Percentiles rank a stretch among this genome's conserved stretches.
These are phyloP conservation scores for Salarias fasciatus DNA, from an alignment of 2,797 vertebrate genomes.

Conservation along the genomic window DNA sequence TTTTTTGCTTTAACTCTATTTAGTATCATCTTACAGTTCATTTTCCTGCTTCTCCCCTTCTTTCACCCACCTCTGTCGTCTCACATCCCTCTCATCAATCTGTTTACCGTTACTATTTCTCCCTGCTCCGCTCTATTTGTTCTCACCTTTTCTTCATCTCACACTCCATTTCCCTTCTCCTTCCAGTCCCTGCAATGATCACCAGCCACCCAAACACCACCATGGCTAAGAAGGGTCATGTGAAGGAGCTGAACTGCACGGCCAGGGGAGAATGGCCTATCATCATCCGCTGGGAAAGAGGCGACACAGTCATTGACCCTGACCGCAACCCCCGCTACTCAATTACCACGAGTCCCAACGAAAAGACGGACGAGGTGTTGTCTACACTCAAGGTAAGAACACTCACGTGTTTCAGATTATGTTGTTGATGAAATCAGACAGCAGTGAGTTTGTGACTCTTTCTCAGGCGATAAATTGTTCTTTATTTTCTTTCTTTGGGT, in stretches of 20 bases:
- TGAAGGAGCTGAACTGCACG: slow-evolving; percentile 97
- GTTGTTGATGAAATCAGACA: slow-evolving; percentile 38
- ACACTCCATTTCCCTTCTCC: slow-evolving; percentile 39
- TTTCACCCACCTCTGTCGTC: slow-evolving; percentile 21
- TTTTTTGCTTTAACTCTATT: too few species aligned
- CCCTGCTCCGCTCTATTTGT: slow-evolving; percentile 22
- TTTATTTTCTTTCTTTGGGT: background rate
- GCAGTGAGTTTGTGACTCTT: slow-evolving; percentile 13
- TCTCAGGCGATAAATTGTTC: slow-evolving; percentile 20
- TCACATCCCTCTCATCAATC: slow-evolving; percentile 39
- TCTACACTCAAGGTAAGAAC: slow-evolving; percentile 93
- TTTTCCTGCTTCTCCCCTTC: background rate
- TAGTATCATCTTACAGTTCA: too few species aligned
- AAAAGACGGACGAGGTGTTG: slow-evolving; percentile 95
- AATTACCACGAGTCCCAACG: slow-evolving; percentile 94
- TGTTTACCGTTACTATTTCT: slow-evolving; percentile 44
- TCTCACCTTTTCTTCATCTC: slow-evolving; percentile 34
- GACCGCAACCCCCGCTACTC: slow-evolving; percentile 95
- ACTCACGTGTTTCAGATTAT: slow-evolving; percentile 13
- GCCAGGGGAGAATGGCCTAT: slow-evolving; percentile 96
- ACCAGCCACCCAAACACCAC: slow-evolving; percentile 98
- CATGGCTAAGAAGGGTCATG: slow-evolving; percentile 96
- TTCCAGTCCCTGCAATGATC: slow-evolving; percentile 95
- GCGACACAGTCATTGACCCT: slow-evolving; percentile 96
- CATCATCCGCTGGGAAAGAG: slow-evolving; percentile 99